Percentiles rank a stretch among this genome's conserved stretches.
Conservation (phyloP, 2,888 invertebrate genomes). For the Stenchaetothrips biformis region DNA sequence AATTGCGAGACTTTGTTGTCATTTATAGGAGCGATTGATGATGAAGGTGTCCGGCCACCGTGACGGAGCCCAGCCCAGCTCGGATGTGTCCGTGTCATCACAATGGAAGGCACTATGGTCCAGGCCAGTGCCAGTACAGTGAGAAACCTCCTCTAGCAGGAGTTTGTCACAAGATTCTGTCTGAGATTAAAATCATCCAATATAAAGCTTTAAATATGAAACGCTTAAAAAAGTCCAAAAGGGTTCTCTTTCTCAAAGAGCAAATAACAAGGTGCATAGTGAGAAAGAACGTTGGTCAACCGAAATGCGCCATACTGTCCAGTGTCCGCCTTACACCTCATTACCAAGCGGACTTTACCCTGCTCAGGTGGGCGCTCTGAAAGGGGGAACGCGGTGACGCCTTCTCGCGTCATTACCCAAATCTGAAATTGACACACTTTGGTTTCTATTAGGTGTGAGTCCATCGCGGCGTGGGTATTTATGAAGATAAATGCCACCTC, state of each 20-base stretch:
- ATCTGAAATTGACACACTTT: slow-evolving; percentile 19
- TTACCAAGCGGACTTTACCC: background rate
- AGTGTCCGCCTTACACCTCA: background rate
- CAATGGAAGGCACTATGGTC: background rate
- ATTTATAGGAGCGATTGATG: slow-evolving; percentile 15
- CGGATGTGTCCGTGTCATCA: background rate
- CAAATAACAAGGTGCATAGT: too few relatives aligned
- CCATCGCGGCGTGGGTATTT: background rate
- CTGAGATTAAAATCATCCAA: too few relatives aligned
- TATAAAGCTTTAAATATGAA: too few relatives aligned
- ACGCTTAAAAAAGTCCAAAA: too few relatives aligned
- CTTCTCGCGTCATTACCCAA: slow-evolving; percentile 6
- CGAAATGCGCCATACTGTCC: background rate
- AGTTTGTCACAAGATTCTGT: too few relatives aligned
- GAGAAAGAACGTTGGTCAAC: too few relatives aligned
- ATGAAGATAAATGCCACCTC: background rate
- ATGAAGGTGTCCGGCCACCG: background rate
- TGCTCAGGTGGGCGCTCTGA: background rate
- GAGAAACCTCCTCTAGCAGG: background rate
- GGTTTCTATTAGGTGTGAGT: slow-evolving; percentile 20
- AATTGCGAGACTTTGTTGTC: slow-evolving; percentile 15
- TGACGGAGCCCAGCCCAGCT: background rate
- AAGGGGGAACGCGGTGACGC: background rate
- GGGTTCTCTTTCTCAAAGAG: too few relatives aligned
- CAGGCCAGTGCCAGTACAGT: background rate